Percentiles rank a stretch among this genome's conserved stretches.
Conservation (phyloP, 2,113 vertebrate genomes). For the Petromus typicus region DNA sequence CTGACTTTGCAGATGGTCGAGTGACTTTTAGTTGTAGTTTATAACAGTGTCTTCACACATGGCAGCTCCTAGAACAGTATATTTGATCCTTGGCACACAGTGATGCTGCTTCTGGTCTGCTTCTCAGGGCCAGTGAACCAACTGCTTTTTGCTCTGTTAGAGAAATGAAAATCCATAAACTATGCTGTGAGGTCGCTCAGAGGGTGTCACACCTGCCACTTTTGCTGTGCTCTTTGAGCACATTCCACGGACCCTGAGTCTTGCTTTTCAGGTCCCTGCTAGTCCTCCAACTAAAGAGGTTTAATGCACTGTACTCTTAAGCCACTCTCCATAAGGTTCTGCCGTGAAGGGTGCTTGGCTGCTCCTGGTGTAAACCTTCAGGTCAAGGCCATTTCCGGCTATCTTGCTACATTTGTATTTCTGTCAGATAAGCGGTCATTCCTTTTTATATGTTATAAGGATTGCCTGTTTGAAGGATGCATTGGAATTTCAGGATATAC, state of each 20-base stretch:
- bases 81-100: neutral
- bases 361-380: neutral
- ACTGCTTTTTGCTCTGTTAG: neutral
- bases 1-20: neutral
- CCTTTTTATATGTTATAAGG: neutral
- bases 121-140: neutral
- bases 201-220: rapidly evolving
- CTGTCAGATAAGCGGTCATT: constrained; percentile 27
- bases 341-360: neutral
- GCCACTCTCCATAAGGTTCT: neutral
- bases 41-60: neutral
- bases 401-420: neutral
- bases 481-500: neutral
- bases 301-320: neutral
- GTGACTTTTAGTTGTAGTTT: neutral
- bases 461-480: neutral
- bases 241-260: neutral
- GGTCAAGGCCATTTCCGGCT: neutral
- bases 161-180: neutral
- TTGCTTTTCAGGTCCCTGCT: neutral
- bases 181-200: neutral
- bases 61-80: neutral
- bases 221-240: neutral
- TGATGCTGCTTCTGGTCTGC: neutral
- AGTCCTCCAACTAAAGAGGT: neutral